Evolutionary conservation across 2,797 vertebrate genomes (phyloP).

Genomic region (Taenioides sp.): DNA sequence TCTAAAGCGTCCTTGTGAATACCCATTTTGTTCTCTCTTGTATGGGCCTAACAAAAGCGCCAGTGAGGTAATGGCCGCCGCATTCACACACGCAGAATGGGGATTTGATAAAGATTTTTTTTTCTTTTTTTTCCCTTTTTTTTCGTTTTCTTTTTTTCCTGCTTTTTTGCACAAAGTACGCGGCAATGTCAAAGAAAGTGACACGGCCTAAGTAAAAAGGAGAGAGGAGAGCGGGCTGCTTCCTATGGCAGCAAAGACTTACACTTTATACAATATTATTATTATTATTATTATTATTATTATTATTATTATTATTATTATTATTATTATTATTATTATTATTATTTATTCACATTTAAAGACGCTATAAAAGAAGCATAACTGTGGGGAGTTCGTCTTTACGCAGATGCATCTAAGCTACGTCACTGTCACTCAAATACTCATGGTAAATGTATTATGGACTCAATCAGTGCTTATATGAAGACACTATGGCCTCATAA

Average conservation of each 20-base stretch:
- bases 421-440: background rate
- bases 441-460: too few relatives aligned
- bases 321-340: too few relatives aligned
- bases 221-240: slow-evolving; percentile 28
- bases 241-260: slow-evolving; percentile 21
- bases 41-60: slow-evolving; percentile 99
- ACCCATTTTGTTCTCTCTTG: slow-evolving; percentile 99
- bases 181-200: slow-evolving; percentile 86
- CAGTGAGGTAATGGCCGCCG: slow-evolving; percentile 99
- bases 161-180: slow-evolving; percentile 80
- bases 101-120: slow-evolving; percentile 98
- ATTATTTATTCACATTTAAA: too few relatives aligned
- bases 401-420: background rate
- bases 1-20: slow-evolving; percentile 99
- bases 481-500: too few relatives aligned
- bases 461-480: too few relatives aligned
- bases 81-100: slow-evolving; percentile 98
- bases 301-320: background rate
- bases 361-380: too few relatives aligned
- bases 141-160: slow-evolving; percentile 55
- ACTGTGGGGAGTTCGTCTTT: background rate
- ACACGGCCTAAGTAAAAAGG: slow-evolving; percentile 62
- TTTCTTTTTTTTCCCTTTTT: slow-evolving; percentile 64
- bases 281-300: slow-evolving; percentile 23
- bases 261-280: slow-evolving; percentile 8